Base-by-base conservation (phyloP, 2,888 invertebrate species). In the Cryptocephalus moraei region DNA sequence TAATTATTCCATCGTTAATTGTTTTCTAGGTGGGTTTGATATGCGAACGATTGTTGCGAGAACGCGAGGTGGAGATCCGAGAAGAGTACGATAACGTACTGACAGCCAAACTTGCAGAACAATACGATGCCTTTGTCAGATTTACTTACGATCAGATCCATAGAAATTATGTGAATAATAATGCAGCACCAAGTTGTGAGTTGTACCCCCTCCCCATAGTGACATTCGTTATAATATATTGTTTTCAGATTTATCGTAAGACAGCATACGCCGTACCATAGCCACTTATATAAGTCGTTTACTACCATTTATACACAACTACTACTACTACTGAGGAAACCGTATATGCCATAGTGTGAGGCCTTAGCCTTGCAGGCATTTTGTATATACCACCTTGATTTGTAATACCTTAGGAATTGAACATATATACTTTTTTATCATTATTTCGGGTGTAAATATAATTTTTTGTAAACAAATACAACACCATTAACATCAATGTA, bases 121-220 rank as follows among this genome's bases (percentile, higher is more conserved):
- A 97, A 74, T 97, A 97, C 69, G 96, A 97, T 72, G 91, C 95
- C 65, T 99, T 97, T 73, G 93, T 96, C 54, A 93, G 93, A 75
- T 97, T 97, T 75, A 96, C 96, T 61, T 86, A 91, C 63, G 97
- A 99, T 76, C 96, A 97, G 79, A 88, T 97, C 66, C 89, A 89
- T 68, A 85, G 80, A 73, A 79, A 81, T 63, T 84, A 76, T 53
- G 65, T 64, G 55, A 63, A 65, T 56, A 65, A 66, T 54, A 59
- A 64, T 49, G 60, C 65, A 46, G 59, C 64, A 47, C 71, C 72
- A 55, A 72, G 71, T 61, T 72, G 72, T 72, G 65, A 69, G 71
- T 69, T 60, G 46, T 41, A 43, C 14, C 42, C 10, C 39, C 42
- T 44, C 33, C 13, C 46, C 47, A 46, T 31, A 34, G 39, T 14